These are phyloP conservation scores for Dryomyza anilis DNA, from an alignment of 2,888 invertebrate species.

Conservation along the genomic window DNA sequence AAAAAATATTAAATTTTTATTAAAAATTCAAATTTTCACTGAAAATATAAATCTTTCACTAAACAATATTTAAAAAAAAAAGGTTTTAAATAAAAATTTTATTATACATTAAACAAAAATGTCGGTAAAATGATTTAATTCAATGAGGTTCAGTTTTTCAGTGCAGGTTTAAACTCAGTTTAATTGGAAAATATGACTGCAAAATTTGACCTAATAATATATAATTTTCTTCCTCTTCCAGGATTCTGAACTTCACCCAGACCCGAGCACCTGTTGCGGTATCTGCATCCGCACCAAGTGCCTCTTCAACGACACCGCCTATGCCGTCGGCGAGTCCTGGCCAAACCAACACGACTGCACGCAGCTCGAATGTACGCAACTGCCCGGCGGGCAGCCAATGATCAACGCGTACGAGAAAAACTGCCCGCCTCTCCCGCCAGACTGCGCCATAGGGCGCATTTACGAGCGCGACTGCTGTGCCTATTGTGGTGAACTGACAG, in stretches of 20 bases:
- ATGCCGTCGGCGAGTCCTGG: slow-evolving; percentile 56
- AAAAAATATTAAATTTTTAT: too few relatives aligned
- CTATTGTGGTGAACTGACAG: slow-evolving; percentile 41
- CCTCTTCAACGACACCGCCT: slow-evolving; percentile 48
- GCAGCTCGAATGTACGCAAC: slow-evolving; percentile 51
- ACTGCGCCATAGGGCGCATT: slow-evolving; percentile 49
- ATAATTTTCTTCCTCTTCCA: slow-evolving; percentile 36
- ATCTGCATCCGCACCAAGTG: slow-evolving; percentile 58
- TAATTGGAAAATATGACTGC: too few relatives aligned
- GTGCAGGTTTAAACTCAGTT: too few relatives aligned
- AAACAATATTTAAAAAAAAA: too few relatives aligned
- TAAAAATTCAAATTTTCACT: too few relatives aligned
- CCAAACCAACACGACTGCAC: slow-evolving; percentile 55
- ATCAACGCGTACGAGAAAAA: slow-evolving; percentile 54
- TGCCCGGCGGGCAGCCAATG: slow-evolving; percentile 46
- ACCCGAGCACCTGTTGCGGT: slow-evolving; percentile 55
- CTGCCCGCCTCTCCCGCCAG: slow-evolving; percentile 49
- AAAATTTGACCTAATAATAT: too few relatives aligned
- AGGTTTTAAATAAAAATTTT: too few relatives aligned
- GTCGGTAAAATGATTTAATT: too few relatives aligned
- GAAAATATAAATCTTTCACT: too few relatives aligned
- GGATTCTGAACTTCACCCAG: slow-evolving; percentile 52
- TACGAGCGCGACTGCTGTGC: slow-evolving; percentile 54
- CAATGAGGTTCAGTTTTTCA: too few relatives aligned
- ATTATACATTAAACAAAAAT: too few relatives aligned